phyloP scores from a whole-genome alignment of 2,113 vertebrate genomes.

The Lasiurus cinereus region DNA sequence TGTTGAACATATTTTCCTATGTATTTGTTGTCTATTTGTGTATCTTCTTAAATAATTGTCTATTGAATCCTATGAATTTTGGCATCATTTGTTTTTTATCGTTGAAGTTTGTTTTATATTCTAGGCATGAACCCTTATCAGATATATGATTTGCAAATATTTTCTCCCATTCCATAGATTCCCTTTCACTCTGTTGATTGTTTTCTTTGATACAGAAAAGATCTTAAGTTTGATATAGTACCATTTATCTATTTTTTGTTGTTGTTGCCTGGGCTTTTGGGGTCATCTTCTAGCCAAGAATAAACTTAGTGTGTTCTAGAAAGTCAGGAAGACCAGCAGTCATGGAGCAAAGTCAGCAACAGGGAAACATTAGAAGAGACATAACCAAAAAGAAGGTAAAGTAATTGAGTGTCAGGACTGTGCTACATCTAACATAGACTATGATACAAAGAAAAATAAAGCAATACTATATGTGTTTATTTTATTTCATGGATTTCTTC shows the following conservation, averaged over 20 bases:
- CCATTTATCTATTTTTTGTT: neutral
- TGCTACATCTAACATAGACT: neutral
- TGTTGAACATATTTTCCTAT: neutral
- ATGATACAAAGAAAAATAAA: constrained; percentile 4
- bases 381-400: neutral
- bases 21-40: neutral
- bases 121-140: neutral
- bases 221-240: neutral
- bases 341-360: neutral
- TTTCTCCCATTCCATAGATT: neutral
- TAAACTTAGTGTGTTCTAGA: neutral
- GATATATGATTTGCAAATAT: neutral
- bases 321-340: neutral
- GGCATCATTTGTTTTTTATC: constrained; percentile 4
- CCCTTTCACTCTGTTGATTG: neutral
- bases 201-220: neutral
- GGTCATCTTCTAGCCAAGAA: neutral
- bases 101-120: neutral
- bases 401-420: neutral
- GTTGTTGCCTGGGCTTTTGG: neutral
- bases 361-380: neutral
- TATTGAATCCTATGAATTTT: neutral
- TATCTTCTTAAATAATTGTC: neutral
- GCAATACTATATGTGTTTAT: neutral
- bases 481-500: neutral